A percentile compares a stretch with the other conserved stretches of the same genome.
Evolutionary conservation across 2,113 vertebrate species (phyloP).

Genomic region (Psammodynastes pulverulentus): DNA sequence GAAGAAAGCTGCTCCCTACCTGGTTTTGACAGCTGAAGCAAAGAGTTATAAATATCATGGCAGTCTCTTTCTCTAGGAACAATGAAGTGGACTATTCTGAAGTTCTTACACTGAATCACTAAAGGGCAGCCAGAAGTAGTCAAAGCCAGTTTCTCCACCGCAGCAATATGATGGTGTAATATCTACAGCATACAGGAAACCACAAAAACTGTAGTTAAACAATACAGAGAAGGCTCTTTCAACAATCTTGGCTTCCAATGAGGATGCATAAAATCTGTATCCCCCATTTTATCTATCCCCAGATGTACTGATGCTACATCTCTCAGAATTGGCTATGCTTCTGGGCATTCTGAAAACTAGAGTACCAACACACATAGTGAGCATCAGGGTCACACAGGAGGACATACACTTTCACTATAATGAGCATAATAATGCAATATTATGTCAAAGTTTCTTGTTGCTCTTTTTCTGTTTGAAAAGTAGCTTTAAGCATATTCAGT

Average conservation of each 20-base stretch:
- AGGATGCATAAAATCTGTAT: not conserved
- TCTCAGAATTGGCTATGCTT: not conserved
- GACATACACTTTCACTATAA: too few relatives aligned
- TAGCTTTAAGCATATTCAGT: not conserved
- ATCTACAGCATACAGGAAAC: conserved; percentile 73
- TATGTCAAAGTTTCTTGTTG: not conserved
- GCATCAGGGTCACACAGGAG: not conserved
- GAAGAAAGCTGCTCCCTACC: conserved; percentile 65
- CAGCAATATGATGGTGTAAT: conserved; percentile 94
- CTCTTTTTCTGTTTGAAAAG: not conserved
- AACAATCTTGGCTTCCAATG: not conserved
- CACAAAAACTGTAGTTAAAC: not conserved
- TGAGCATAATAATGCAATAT: not conserved
- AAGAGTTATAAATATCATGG: conserved; percentile 95
- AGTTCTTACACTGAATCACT: conserved; percentile 95
- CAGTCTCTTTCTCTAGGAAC: conserved; percentile 92
- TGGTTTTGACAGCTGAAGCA: conserved; percentile 87
- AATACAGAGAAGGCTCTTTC: not conserved
- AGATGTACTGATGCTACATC: not conserved
- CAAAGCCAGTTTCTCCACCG: conserved; percentile 90
- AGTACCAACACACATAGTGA: not conserved
- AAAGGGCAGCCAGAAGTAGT: conserved; percentile 93
- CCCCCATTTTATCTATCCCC: not conserved
- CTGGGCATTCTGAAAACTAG: not conserved
- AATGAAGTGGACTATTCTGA: conserved; percentile 90